Conservation (phyloP, 2,888 invertebrate genomes). For the Drosophila meridionalis region DNA sequence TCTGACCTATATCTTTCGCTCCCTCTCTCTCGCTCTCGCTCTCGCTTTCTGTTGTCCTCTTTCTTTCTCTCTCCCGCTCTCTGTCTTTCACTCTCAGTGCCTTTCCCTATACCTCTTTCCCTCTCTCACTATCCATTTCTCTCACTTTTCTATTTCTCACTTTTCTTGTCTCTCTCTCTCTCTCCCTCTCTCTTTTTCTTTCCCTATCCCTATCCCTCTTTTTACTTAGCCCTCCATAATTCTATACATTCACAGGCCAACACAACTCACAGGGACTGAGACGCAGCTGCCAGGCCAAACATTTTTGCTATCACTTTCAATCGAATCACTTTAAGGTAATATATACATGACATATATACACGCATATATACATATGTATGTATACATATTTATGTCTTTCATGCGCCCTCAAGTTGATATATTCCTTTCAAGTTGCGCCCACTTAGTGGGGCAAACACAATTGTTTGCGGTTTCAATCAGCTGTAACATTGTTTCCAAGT, state of each 20-base stretch:
- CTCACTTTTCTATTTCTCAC: not conserved
- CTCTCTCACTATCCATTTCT: not conserved
- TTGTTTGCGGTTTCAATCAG: slow-evolving; percentile 31
- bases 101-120: not conserved
- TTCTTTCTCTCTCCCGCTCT: too few species aligned
- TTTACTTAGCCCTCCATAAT: too few species aligned
- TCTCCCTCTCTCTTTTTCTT: not conserved
- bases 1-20: not conserved
- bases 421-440: slow-evolving; percentile 9
- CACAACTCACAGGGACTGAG: not conserved
- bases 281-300: not conserved
- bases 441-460: not conserved
- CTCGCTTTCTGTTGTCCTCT: not conserved
- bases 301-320: not conserved
- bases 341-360: not conserved
- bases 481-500: slow-evolving; percentile 18
- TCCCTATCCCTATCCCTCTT: too few species aligned
- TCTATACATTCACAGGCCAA: not conserved
- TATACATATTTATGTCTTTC: not conserved
- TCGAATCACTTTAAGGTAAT: not conserved
- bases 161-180: too few species aligned
- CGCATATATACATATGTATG: not conserved
- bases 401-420: not conserved
- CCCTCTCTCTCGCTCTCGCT: not conserved
- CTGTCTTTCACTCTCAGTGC: not conserved